Conservation (phyloP, 37 sponge, comb jelly and placozoan genomes). For the Crambe crambe region DNA sequence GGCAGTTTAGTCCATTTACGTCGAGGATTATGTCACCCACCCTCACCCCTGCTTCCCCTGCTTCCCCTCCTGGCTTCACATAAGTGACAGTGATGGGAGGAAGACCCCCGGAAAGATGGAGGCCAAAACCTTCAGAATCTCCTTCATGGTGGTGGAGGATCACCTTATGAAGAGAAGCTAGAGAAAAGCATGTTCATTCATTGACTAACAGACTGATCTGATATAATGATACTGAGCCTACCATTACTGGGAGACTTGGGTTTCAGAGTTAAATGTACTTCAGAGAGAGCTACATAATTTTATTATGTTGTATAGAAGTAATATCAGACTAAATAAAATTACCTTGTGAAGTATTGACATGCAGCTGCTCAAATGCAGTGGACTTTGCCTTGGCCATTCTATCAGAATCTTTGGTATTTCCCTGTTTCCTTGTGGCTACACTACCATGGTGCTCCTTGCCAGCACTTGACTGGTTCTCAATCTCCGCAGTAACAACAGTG, state of each 20-base stretch:
- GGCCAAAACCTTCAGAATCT: constrained; percentile 19
- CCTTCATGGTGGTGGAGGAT: neutral
- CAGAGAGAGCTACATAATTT: neutral
- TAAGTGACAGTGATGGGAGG: constrained; percentile 47
- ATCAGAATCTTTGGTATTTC: neutral
- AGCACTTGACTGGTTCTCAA: neutral
- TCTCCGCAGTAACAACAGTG: too few relatives aligned
- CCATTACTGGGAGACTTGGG: neutral
- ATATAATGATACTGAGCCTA: too few relatives aligned
- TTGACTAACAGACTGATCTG: too few relatives aligned
- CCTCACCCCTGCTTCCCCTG: constrained; percentile 31
- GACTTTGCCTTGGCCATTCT: neutral
- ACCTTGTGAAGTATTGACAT: neutral
- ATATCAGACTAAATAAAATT: too few relatives aligned
- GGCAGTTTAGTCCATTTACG: constrained; percentile 54
- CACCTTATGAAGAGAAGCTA: neutral
- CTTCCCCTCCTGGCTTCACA: constrained; percentile 43
- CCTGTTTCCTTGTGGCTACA: neutral
- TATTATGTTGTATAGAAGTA: too few relatives aligned
- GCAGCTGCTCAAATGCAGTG: neutral
- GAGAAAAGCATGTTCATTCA: neutral
- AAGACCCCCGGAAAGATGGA: constrained; percentile 40
- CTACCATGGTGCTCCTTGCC: neutral
- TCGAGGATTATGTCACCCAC: constrained; percentile 47
- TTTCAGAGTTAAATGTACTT: neutral